Conservation (phyloP, 2,888 invertebrate genomes). For the Zygothrica quintamaculata region DNA sequence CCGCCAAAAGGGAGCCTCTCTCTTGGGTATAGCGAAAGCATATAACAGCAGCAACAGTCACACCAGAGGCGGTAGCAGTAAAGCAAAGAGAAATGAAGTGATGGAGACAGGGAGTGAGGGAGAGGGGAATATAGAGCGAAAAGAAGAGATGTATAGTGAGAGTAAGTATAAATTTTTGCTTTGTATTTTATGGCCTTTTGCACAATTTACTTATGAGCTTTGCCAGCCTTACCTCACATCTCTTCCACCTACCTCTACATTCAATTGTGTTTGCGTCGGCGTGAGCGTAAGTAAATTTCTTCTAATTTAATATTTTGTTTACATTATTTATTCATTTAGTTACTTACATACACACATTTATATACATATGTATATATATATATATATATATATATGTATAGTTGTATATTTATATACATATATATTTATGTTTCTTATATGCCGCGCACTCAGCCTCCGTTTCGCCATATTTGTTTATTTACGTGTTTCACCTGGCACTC, state of each 20-base stretch:
- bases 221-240: slow-evolving; percentile 21
- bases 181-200: slow-evolving; percentile 62
- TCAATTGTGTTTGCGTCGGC: slow-evolving; percentile 58
- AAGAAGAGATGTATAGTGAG: neutral
- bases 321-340: slow-evolving; percentile 78
- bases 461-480: slow-evolving; percentile 47
- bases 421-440: neutral
- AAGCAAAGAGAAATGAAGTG: neutral
- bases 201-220: slow-evolving; percentile 57
- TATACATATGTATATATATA: slow-evolving; percentile 1
- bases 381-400: neutral
- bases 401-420: neutral
- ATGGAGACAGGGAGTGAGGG: neutral
- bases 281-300: slow-evolving; percentile 75
- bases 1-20: neutral
- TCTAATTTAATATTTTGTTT: slow-evolving; percentile 78
- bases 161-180: slow-evolving; percentile 63
- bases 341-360: slow-evolving; percentile 19
- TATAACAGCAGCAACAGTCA: no score
- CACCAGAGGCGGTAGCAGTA: no score
- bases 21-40: neutral
- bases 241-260: neutral
- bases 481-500: slow-evolving; percentile 44
- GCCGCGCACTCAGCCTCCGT: slow-evolving; percentile 17
- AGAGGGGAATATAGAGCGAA: no score